Evolutionary conservation across 2,888 invertebrate genomes (phyloP).

Genomic region (Nowickia ferox): DNA sequence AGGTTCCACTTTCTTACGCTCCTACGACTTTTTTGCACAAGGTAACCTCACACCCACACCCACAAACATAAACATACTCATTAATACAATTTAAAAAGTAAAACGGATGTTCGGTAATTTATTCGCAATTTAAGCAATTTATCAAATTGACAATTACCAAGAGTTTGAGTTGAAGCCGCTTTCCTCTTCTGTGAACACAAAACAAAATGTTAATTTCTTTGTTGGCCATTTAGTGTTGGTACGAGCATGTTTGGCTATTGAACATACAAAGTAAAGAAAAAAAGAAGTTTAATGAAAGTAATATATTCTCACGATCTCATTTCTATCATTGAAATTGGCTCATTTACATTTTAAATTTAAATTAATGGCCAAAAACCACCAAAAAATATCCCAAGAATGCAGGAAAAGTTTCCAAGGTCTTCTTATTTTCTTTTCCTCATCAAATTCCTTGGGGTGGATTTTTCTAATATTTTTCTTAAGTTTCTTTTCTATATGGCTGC

Average conservation of each 20-base stretch:
- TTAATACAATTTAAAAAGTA: slow-evolving; percentile 16
- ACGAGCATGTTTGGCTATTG: slow-evolving; percentile 6
- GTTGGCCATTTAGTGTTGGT: slow-evolving; percentile 51
- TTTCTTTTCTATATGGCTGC: not conserved
- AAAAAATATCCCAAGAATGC: slow-evolving; percentile 77
- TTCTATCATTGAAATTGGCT: slow-evolving; percentile 78
- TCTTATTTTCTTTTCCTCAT: slow-evolving; percentile 16
- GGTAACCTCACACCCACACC: too few relatives aligned
- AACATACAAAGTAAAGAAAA: slow-evolving; percentile 9
- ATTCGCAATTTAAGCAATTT: slow-evolving; percentile 74
- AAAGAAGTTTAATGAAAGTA: not conserved
- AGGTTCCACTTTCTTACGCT: not conserved
- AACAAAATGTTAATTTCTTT: slow-evolving; percentile 42
- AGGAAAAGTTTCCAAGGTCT: slow-evolving; percentile 73
- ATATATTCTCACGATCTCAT: slow-evolving; percentile 73
- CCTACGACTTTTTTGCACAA: not conserved
- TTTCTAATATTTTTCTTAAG: slow-evolving; percentile 29
- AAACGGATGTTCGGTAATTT: slow-evolving; percentile 45
- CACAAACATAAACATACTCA: not conserved
- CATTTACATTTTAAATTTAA: slow-evolving; percentile 82
- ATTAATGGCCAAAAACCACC: slow-evolving; percentile 79
- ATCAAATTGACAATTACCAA: slow-evolving; percentile 77
- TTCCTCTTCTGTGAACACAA: slow-evolving; percentile 9
- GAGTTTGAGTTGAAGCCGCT: slow-evolving; percentile 67
- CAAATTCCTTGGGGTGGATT: not conserved